These are phyloP conservation scores for Meiosimyza platycephala DNA, from an alignment of 2,888 invertebrate genomes.

Conservation along the genomic window DNA sequence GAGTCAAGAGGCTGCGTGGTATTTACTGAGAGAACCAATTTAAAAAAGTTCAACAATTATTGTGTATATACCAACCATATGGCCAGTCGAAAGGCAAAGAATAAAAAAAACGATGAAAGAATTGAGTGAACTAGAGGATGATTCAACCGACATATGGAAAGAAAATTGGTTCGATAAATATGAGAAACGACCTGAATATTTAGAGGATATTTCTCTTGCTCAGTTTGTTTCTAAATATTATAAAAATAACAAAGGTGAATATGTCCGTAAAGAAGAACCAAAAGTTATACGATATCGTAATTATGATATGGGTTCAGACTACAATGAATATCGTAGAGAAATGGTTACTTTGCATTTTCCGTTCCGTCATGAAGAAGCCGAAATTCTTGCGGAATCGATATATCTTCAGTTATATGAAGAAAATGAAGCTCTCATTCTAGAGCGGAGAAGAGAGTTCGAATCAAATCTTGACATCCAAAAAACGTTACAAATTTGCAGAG, in stretches of 20 bases:
- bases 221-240: not conserved
- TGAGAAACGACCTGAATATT: not conserved
- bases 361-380: not conserved
- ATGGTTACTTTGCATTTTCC: not conserved
- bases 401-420: not conserved
- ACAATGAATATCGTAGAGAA: not conserved
- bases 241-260: not conserved
- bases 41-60: not conserved
- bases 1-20: conserved; percentile 66
- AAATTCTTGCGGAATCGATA: not conserved
- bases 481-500: no score
- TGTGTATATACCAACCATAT: not conserved
- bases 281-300: not conserved
- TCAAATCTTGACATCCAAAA: no score
- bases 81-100: not conserved
- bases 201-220: not conserved
- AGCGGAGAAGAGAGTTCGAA: no score
- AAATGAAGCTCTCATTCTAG: not conserved
- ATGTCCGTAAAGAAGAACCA: not conserved
- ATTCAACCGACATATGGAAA: not conserved
- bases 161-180: not conserved
- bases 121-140: not conserved
- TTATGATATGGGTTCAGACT: not conserved
- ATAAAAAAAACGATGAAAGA: not conserved
- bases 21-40: conserved; percentile 37